Evolutionary conservation across 1,140 invertebrate genomes (phyloP).

Genomic region (Aphidius gifuensis): DNA sequence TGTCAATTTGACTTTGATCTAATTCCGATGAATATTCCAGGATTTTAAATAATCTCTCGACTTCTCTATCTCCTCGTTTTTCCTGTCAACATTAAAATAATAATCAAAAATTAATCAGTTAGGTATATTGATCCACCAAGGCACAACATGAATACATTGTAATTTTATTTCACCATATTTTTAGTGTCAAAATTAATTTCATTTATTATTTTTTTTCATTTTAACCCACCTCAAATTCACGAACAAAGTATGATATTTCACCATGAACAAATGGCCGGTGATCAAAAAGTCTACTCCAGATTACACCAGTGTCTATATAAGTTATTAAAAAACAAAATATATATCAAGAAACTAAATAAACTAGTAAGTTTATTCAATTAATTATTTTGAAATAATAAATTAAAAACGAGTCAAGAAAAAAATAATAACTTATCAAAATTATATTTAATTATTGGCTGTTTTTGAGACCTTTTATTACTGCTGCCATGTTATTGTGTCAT

Average conservation of each 20-base stretch:
- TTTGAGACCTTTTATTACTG: conserved; percentile 49
- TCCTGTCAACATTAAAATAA: conserved; percentile 56
- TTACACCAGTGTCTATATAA: conserved; percentile 70
- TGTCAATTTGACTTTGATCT: conserved; percentile 67
- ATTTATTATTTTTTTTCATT: neutral
- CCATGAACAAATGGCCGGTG: conserved; percentile 79
- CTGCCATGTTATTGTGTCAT: conserved; percentile 41
- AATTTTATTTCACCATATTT: neutral
- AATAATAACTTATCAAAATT: conserved; percentile 5
- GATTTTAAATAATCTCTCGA: conserved; percentile 73
- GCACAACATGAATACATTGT: neutral
- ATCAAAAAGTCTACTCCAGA: conserved; percentile 80
- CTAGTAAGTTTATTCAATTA: conserved; percentile 8
- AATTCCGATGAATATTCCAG: conserved; percentile 76
- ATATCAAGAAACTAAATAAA: conserved; percentile 2
- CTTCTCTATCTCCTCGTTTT: conserved; percentile 72
- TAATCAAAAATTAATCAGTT: neutral
- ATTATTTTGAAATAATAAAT: neutral
- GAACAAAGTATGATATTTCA: conserved; percentile 77
- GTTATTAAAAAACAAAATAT: conserved; percentile 15
- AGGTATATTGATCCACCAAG: too few relatives aligned
- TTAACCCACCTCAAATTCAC: conserved; percentile 73
- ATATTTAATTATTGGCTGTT: neutral
- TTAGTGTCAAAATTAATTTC: neutral
- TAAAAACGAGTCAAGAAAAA: neutral